These are phyloP conservation scores for Notiomystis cincta DNA, from an alignment of 2,113 vertebrate species.

Conservation along the genomic window DNA sequence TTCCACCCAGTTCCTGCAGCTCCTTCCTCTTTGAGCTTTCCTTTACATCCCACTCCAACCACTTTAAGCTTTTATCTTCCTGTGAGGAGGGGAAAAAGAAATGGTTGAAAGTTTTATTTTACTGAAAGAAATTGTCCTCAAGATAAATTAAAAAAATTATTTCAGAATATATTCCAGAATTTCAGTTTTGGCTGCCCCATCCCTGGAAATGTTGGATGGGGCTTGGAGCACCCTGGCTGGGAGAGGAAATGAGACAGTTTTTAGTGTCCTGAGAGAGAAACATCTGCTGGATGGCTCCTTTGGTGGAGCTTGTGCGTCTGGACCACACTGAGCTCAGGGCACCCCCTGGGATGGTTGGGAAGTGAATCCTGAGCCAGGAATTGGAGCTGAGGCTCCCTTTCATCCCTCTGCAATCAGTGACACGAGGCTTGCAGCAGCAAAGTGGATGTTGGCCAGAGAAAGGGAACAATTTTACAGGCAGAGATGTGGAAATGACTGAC, in stretches of 20 bases:
- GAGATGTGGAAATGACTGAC: background rate
- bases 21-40: background rate
- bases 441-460: accelerated
- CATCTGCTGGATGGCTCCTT: background rate
- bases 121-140: background rate
- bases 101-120: background rate
- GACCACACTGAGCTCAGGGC: accelerated
- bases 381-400: background rate
- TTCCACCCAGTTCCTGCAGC: background rate
- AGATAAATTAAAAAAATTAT: background rate
- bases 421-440: background rate
- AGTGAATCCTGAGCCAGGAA: background rate
- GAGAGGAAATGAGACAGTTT: background rate
- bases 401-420: background rate
- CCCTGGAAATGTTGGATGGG: background rate
- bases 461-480: background rate
- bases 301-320: background rate
- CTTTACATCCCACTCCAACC: background rate
- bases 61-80: background rate
- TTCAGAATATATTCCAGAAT: background rate
- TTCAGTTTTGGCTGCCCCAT: background rate
- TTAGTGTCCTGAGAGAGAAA: background rate
- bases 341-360: background rate
- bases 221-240: background rate
- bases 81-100: accelerated